phyloP scores from a whole-genome alignment of 2,888 invertebrate species.

The Archips crataeganus region DNA sequence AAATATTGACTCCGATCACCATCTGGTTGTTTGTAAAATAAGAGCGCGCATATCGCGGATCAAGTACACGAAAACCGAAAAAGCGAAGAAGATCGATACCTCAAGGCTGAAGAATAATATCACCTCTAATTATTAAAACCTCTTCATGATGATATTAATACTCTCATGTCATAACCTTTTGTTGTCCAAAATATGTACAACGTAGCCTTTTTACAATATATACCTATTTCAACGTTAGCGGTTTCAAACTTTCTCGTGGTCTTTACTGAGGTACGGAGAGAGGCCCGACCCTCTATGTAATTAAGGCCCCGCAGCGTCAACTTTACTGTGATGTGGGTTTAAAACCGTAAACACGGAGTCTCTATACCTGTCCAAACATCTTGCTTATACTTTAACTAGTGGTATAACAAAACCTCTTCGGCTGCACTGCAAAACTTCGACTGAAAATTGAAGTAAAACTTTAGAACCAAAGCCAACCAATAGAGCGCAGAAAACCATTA shows the following conservation, averaged over 20 bases:
- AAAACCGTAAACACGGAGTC: constrained; percentile 58
- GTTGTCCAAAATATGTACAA: not conserved
- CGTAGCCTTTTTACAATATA: constrained; percentile 9
- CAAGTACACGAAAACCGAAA: too few relatives aligned
- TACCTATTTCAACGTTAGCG: constrained; percentile 48
- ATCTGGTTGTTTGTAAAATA: too few relatives aligned
- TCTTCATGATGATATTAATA: not conserved
- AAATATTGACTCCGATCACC: too few relatives aligned
- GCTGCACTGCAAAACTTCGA: constrained; percentile 5
- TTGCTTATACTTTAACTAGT: constrained; percentile 11
- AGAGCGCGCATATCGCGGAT: too few relatives aligned
- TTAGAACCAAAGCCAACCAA: not conserved
- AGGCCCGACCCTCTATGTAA: constrained; percentile 68
- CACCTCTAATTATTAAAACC: not conserved
- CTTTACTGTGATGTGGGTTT: constrained; percentile 73
- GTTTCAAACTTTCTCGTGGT: constrained; percentile 64
- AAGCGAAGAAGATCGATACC: too few relatives aligned
- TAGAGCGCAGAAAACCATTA: not conserved
- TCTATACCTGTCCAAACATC: constrained; percentile 31
- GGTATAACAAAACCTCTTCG: not conserved
- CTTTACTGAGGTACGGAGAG: constrained; percentile 62
- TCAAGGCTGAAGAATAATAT: too few relatives aligned
- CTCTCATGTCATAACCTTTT: not conserved
- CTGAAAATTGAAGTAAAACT: not conserved
- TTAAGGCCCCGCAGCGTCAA: constrained; percentile 73